Base-by-base conservation (phyloP, 1,140 invertebrate species). In the Drosophila jambulina region DNA sequence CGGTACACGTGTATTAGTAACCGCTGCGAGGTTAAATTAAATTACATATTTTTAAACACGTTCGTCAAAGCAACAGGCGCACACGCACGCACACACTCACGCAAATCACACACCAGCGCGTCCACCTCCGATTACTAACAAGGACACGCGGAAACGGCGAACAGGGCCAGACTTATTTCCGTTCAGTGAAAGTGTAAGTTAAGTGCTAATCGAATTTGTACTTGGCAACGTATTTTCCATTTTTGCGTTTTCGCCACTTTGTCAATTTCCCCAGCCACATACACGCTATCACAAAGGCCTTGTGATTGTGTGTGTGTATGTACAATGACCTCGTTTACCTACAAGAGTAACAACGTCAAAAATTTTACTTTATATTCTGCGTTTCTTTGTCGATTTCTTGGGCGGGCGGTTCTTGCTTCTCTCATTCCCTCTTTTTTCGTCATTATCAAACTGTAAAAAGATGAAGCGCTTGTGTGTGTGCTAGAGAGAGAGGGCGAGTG, bases 121-220 rank as follows among this genome's bases (percentile, higher is more conserved):
- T 25, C 58, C 38, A 76, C 29, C 65, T 72, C 59, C 46, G 49
- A 74, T 56, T 65, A 32, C n/a, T 65, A 32, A 38, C 46, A 58
- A 84, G 75, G 61, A 63, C 63, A 85, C 69, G 61, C 85, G 68
- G 78, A 79, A 88, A 63, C 57, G 34, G 59, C 61, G 12, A 76
- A 63, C 65, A 63, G 42, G 67, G 48, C 43, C 67, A 65, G 67
- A 43, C 36, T 75, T 71, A 82, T 76, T 81, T 76, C 65, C 62
- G 34, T 85, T 85, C 23, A 77, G 86, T 85, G 68, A 82, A 90
- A 90, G 86, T 85, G 86, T 85, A 90, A 85, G 86, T 91, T 32
- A 53, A 53, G 56, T 63, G 68, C 46, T 38, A 65, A 60, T 65
- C 23, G 29, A 59, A 40, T 42, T 36, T 53, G 68, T 53, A 53